Conservation (phyloP, 2,113 vertebrate species). For the Crypturellus undulatus region DNA sequence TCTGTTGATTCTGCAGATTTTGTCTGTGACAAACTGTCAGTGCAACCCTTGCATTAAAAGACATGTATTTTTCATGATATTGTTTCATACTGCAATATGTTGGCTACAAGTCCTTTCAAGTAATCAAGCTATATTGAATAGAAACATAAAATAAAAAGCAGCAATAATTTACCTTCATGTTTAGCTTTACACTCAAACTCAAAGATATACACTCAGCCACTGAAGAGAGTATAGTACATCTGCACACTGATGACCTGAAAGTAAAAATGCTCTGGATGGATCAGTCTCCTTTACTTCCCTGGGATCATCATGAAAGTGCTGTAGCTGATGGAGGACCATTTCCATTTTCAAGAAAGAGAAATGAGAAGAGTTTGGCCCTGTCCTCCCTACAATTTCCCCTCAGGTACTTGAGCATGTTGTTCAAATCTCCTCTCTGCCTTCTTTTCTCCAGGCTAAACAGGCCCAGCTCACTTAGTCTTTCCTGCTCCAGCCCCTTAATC, state of each 20-base stretch:
- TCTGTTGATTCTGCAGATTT: constrained; percentile 79
- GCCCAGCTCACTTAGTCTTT: no score
- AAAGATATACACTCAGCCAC: constrained; percentile 24
- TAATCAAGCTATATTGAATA: constrained; percentile 76
- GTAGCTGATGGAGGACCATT: neutral
- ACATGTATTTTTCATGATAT: constrained; percentile 82
- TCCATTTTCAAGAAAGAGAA: constrained; percentile 47
- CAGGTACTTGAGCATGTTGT: no score
- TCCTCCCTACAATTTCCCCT: no score
- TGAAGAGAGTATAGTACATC: constrained; percentile 31
- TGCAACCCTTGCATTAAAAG: constrained; percentile 75
- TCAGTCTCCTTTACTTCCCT: constrained; percentile 29
- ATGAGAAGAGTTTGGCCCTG: neutral
- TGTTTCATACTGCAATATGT: constrained; percentile 67
- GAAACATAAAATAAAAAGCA: constrained; percentile 76
- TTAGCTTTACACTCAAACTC: constrained; percentile 55
- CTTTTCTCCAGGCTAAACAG: no score
- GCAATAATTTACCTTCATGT: constrained; percentile 69
- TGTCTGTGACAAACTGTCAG: constrained; percentile 72
- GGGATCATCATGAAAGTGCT: constrained; percentile 15
- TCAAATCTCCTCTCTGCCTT: no score
- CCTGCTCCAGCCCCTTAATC: no score
- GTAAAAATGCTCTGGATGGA: constrained; percentile 54
- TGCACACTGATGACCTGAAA: constrained; percentile 54
- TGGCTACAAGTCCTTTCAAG: constrained; percentile 76